These are phyloP conservation scores for Mamestra configurata DNA, from an alignment of 1,140 invertebrate genomes.

Conservation along the genomic window DNA sequence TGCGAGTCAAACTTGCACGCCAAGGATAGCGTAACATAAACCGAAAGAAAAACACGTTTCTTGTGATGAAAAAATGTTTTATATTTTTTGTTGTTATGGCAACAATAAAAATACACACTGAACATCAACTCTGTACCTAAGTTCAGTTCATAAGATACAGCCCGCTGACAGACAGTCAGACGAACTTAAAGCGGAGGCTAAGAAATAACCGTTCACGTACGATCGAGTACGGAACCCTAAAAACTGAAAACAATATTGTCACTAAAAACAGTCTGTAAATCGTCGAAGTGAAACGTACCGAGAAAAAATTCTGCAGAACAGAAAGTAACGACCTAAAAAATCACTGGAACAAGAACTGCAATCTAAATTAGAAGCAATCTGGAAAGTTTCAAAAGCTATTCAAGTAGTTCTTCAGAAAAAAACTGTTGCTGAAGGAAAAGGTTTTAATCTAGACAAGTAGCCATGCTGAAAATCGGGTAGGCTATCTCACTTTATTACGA, in stretches of 20 bases:
- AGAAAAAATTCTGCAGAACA: neutral
- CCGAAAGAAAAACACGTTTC: too few species aligned
- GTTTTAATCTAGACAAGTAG: conserved; percentile 8
- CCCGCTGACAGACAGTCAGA: too few species aligned
- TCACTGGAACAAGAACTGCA: conserved; percentile 27
- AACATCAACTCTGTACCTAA: too few species aligned
- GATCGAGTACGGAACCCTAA: too few species aligned
- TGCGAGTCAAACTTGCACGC: too few species aligned
- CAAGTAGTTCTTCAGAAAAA: conserved; percentile 2
- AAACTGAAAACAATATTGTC: neutral
- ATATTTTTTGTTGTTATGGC: too few species aligned
- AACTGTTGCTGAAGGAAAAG: neutral
- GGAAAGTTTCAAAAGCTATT: neutral
- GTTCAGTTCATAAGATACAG: too few species aligned
- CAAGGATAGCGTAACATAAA: too few species aligned
- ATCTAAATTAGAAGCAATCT: conserved; percentile 38
- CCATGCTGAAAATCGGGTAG: neutral
- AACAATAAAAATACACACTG: too few species aligned
- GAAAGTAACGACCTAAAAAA: conserved; percentile 22
- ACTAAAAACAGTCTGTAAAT: conserved; percentile 1
- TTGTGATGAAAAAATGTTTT: too few species aligned
- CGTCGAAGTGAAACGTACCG: neutral
- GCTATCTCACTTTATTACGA: neutral
- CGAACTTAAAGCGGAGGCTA: too few species aligned
- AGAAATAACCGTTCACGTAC: too few species aligned